A percentile compares a stretch with the other conserved stretches of the same genome.
These are phyloP conservation scores for Oithona nana DNA, from an alignment of 2,888 invertebrate species.

Conservation along the genomic window DNA sequence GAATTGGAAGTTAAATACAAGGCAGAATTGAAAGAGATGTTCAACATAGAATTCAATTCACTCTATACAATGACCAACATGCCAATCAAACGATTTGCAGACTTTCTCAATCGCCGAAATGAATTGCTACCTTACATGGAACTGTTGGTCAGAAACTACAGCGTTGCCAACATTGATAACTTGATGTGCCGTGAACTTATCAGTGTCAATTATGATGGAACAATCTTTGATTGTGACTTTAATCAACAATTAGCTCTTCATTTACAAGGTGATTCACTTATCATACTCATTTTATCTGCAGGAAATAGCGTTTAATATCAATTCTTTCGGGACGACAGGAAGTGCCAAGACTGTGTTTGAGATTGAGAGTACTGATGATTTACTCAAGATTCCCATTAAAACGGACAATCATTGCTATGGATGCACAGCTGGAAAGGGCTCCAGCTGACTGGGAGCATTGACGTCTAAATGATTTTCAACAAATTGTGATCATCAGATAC, in stretches of 20 bases:
- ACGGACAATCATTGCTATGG: constrained; percentile 1
- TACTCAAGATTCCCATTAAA: neutral
- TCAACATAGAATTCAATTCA: neutral
- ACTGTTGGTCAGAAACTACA: neutral
- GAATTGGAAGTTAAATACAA: neutral
- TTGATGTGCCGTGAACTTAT: neutral
- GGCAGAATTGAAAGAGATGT: neutral
- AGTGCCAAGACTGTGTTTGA: neutral
- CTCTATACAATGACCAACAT: neutral
- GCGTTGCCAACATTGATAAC: neutral
- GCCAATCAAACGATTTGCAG: constrained; percentile 3
- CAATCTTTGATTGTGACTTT: constrained; percentile 1
- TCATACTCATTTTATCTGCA: neutral
- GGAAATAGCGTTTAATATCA: neutral
- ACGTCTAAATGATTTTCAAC: too few species aligned
- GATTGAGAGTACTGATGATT: neutral
- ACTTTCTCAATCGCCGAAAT: neutral
- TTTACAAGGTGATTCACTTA: neutral
- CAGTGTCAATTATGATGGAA: neutral
- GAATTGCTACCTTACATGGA: neutral
- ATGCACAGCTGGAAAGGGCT: neutral
- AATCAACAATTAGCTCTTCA: constrained; percentile 4
- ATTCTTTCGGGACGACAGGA: neutral
- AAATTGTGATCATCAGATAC: too few species aligned
- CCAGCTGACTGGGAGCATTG: constrained; percentile 3